Evolutionary conservation across 2,888 invertebrate genomes (phyloP).

Genomic region (Linnaemya tessellans): DNA sequence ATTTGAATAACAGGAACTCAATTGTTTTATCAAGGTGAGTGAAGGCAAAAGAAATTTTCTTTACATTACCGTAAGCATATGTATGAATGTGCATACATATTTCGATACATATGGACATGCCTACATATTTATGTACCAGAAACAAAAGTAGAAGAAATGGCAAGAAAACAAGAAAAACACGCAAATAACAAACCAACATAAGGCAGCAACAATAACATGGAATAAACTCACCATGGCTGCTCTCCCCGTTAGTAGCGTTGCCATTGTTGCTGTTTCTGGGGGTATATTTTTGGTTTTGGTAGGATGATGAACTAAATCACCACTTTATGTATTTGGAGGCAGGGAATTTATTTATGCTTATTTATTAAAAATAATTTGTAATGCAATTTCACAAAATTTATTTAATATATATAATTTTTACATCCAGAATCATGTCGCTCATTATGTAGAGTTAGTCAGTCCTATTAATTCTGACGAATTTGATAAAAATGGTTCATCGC

Average conservation of each 20-base stretch:
- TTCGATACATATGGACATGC: neutral
- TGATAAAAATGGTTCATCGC: too few relatives aligned
- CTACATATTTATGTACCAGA: neutral
- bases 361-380: too few relatives aligned
- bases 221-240: slow-evolving; percentile 40
- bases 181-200: slow-evolving; percentile 32
- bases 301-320: too few relatives aligned
- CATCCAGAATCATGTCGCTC: too few relatives aligned
- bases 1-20: neutral
- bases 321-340: too few relatives aligned
- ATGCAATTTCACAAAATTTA: too few relatives aligned
- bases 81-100: neutral
- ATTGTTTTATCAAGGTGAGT: slow-evolving; percentile 29
- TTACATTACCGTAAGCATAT: neutral
- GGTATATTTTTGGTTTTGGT: too few relatives aligned
- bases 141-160: neutral
- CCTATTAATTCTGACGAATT: too few relatives aligned
- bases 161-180: slow-evolving; percentile 59
- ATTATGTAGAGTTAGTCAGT: too few relatives aligned
- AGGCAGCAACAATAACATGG: slow-evolving; percentile 19
- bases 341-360: too few relatives aligned
- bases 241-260: neutral
- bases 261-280: too few relatives aligned
- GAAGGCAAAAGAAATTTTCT: neutral
- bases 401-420: too few relatives aligned